These are phyloP conservation scores for Meloidogyne floridensis DNA, from an alignment of 1,140 invertebrate species.

Conservation along the genomic window DNA sequence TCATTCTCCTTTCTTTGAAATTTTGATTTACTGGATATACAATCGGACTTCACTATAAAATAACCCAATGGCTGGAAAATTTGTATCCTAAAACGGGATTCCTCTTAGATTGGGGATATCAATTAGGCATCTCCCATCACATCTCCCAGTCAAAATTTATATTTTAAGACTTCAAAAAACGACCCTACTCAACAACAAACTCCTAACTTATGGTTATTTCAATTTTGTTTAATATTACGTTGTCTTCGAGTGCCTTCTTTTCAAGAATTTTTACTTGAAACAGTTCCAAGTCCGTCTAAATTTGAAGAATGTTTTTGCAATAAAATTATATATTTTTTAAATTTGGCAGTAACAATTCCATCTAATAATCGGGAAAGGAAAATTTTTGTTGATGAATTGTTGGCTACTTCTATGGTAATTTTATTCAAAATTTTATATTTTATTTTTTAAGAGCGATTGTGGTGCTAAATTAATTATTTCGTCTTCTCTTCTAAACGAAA, in stretches of 20 bases:
- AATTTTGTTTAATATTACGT: conserved; percentile 11
- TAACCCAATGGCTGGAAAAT: no score
- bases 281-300: not conserved
- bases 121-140: no score
- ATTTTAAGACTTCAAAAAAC: not conserved
- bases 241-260: not conserved
- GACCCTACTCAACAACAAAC: not conserved
- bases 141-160: not conserved
- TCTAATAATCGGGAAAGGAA: not conserved
- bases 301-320: conserved; percentile 13
- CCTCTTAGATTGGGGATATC: no score
- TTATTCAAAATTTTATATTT: not conserved
- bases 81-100: no score
- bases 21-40: no score
- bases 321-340: conserved; percentile 22
- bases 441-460: conserved; percentile 16
- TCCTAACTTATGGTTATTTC: conserved; percentile 8
- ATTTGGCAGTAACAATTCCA: not conserved
- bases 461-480: conserved; percentile 18
- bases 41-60: no score
- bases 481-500: not conserved
- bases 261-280: conserved; percentile 13
- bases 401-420: conserved; percentile 15
- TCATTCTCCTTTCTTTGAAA: no score
- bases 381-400: conserved; percentile 19